Evolutionary conservation across 1,140 invertebrate genomes (phyloP).

Genomic region (Drosophila pallidifrons): DNA sequence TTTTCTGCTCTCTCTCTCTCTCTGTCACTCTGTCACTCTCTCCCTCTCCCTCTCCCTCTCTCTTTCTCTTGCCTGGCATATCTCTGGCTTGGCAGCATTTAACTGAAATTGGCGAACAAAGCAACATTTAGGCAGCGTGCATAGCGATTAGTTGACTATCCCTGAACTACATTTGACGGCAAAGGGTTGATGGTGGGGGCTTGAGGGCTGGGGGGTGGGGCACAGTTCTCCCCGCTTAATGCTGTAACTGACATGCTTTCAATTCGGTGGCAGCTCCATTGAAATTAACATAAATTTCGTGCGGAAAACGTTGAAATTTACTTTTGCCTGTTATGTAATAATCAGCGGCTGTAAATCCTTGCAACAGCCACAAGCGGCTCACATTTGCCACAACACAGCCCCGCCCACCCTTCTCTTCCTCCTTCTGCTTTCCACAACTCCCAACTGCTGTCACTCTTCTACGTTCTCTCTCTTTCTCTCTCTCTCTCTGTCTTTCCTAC

Average conservation of each 20-base stretch:
- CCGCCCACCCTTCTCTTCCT: too few species aligned
- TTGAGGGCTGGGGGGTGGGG: neutral
- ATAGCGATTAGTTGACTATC: slow-evolving; percentile 24
- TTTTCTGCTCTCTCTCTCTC: neutral
- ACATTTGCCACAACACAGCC: slow-evolving; percentile 16
- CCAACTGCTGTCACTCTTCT: neutral
- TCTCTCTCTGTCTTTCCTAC: neutral
- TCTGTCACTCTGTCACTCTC: too few species aligned
- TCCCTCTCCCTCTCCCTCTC: neutral
- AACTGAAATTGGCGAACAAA: slow-evolving; percentile 32
- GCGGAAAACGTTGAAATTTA: slow-evolving; percentile 73
- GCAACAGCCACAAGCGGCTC: slow-evolving; percentile 46
- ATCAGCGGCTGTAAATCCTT: slow-evolving; percentile 76
- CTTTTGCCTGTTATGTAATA: slow-evolving; percentile 78
- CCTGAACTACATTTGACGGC: neutral
- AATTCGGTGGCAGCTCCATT: slow-evolving; percentile 36
- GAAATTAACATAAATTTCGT: slow-evolving; percentile 81
- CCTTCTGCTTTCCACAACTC: too few species aligned
- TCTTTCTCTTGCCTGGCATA: slow-evolving; percentile 2
- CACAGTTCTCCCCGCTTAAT: slow-evolving; percentile 4
- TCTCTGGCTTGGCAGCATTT: slow-evolving; percentile 4
- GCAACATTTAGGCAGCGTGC: slow-evolving; percentile 19
- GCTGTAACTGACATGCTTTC: slow-evolving; percentile 56
- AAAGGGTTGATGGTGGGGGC: neutral
- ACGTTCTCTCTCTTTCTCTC: too few species aligned